A percentile compares a stretch with the other conserved stretches of the same genome.
These are phyloP conservation scores for Smutsia temminckii DNA, from an alignment of 2,797 vertebrate genomes.

Conservation along the genomic window DNA sequence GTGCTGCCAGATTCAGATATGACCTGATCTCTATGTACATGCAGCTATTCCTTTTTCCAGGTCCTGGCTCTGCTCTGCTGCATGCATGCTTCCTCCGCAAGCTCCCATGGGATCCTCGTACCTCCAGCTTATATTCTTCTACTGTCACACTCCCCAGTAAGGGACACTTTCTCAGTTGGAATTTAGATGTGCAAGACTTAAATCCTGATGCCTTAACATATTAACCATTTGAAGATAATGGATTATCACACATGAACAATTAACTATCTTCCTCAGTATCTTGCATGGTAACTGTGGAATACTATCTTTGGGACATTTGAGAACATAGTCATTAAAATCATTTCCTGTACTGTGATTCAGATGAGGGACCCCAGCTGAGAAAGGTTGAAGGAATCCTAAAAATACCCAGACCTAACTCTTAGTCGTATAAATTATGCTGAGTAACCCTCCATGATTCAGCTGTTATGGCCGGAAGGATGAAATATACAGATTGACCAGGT, in stretches of 20 bases:
- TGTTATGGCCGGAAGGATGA: background rate
- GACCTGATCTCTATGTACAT: background rate
- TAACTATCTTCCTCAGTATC: background rate
- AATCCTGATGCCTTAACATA: background rate
- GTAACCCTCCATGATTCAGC: background rate
- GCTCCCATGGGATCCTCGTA: background rate
- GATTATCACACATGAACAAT: background rate
- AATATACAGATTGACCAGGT: background rate
- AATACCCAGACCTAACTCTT: background rate
- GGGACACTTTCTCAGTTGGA: background rate
- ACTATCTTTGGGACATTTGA: background rate
- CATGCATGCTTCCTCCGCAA: background rate
- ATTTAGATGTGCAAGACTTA: conserved; percentile 5
- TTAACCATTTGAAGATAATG: background rate
- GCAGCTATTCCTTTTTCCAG: background rate
- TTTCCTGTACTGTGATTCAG: conserved; percentile 5
- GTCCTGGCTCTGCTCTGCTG: background rate
- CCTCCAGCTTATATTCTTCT: background rate
- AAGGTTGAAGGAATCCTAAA: background rate
- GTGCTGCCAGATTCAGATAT: background rate
- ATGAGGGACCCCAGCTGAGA: background rate
- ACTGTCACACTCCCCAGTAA: background rate
- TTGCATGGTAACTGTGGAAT: background rate
- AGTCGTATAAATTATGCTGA: background rate
- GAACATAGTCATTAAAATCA: background rate